phyloP scores from a whole-genome alignment of 2,113 vertebrate species.

The Leptobrachium leishanense region DNA sequence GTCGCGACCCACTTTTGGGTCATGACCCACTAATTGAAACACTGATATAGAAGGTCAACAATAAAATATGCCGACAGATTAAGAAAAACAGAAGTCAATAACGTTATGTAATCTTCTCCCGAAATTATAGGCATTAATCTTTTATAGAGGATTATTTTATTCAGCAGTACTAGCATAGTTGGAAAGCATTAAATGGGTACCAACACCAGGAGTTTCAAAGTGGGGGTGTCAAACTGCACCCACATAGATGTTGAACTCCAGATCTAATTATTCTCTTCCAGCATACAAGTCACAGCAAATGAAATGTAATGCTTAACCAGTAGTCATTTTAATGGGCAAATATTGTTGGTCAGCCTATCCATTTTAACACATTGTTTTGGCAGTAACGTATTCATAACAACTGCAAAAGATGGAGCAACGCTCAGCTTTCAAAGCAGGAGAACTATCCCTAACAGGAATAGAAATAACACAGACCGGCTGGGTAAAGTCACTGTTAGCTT shows the following conservation, averaged over 20 bases:
- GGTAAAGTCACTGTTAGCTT: neutral
- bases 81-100: too few species aligned
- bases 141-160: neutral
- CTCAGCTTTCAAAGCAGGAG: constrained; percentile 16
- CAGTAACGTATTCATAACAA: constrained; percentile 19
- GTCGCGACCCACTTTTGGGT: too few species aligned
- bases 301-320: neutral
- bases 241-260: too few species aligned
- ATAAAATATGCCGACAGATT: too few species aligned
- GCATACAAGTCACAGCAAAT: too few species aligned
- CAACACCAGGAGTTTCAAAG: neutral
- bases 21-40: too few species aligned
- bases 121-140: neutral
- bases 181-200: neutral
- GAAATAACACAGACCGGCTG: neutral
- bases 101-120: neutral
- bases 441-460: neutral
- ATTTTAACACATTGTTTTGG: neutral
- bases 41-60: too few species aligned
- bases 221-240: too few species aligned
- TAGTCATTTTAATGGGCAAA: neutral
- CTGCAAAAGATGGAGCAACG: constrained; percentile 22
- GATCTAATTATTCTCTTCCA: too few species aligned
- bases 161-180: neutral
- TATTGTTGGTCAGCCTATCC: too few species aligned